Base-by-base conservation (phyloP, 2,888 invertebrate species). In the Lasioglossum figueresi region DNA sequence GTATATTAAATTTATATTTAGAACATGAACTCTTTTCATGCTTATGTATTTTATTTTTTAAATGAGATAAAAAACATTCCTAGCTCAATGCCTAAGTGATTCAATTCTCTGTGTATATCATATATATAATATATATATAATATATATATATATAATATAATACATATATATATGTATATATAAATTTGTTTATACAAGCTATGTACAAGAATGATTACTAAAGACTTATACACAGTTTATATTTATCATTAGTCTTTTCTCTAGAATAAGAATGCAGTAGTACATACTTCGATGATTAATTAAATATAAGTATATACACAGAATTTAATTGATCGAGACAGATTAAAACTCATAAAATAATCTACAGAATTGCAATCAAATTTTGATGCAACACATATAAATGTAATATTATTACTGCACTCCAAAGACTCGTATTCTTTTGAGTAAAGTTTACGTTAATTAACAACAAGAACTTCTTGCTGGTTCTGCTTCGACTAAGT, bases 401-500 rank as follows among this genome's bases (percentile, higher is more conserved):
- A 76, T 80, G 52, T 66, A 34, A 71, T 71, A 52, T 43, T 83
- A 70, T 79, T 83, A 83, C 88, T 91, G 87, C 89, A 89, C 86
- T 89, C 86, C 76, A 71, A 78, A 70, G 80, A 75, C 10, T 71
- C 52, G 75, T 77, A 37, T 16, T 68, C 71, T 76, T 23, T 70
- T 10, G 68, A 66, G 70, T 68, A 74, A 85, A 71, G 31, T 70
- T 80, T 86, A 75, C 48, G 78, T 66, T 82, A 45, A 84, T 89
- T 89, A 98, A 96, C 99, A 99, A 96, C 99, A 99, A 88, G 98
- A 97, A 71, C 98, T 97, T 94, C 97, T 97, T 78, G 98, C 98
- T 2, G 98, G 97, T 95, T 99, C 98, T 0, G 98, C 99, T 95
- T 98, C 98, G 72, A 98, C 97, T 87, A 98, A 96, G 95, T 98